These are phyloP conservation scores for Chloroclystis v-ata DNA, from an alignment of 2,888 invertebrate species.

Conservation along the genomic window DNA sequence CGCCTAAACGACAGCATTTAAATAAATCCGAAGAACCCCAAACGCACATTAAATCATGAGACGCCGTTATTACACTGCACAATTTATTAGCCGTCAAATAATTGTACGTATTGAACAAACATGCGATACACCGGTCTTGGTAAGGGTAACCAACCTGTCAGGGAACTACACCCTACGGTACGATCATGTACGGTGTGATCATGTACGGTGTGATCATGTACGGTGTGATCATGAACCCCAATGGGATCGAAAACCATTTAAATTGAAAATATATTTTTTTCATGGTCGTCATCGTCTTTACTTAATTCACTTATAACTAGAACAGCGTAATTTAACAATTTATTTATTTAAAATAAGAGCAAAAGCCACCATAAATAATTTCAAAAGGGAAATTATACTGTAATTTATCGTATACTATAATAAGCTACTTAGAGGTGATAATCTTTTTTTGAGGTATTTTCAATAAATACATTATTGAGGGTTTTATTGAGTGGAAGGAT, in stretches of 20 bases:
- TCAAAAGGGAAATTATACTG: too few species aligned
- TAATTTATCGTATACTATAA: too few species aligned
- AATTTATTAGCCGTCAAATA: constrained; percentile 46
- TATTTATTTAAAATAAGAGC: too few species aligned
- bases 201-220: too few species aligned
- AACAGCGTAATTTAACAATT: too few species aligned
- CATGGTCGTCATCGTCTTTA: too few species aligned
- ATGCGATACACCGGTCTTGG: constrained; percentile 31
- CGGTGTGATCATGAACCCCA: constrained; percentile 5
- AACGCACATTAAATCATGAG: constrained; percentile 40
- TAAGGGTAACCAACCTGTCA: constrained; percentile 45
- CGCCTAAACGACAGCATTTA: constrained; percentile 36
- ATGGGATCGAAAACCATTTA: background rate
- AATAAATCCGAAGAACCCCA: constrained; percentile 42
- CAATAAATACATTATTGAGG: too few species aligned
- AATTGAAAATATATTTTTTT: background rate
- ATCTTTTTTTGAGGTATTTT: too few species aligned
- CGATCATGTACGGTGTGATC: constrained; percentile 3
- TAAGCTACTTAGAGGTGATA: too few species aligned
- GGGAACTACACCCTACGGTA: constrained; percentile 12
- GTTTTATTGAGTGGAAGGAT: too few species aligned
- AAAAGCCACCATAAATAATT: too few species aligned
- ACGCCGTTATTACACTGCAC: constrained; percentile 35
- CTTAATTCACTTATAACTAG: too few species aligned
- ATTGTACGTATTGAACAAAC: constrained; percentile 49